phyloP scores from a whole-genome alignment of 2,888 invertebrate species.

The Lycia hirtaria region DNA sequence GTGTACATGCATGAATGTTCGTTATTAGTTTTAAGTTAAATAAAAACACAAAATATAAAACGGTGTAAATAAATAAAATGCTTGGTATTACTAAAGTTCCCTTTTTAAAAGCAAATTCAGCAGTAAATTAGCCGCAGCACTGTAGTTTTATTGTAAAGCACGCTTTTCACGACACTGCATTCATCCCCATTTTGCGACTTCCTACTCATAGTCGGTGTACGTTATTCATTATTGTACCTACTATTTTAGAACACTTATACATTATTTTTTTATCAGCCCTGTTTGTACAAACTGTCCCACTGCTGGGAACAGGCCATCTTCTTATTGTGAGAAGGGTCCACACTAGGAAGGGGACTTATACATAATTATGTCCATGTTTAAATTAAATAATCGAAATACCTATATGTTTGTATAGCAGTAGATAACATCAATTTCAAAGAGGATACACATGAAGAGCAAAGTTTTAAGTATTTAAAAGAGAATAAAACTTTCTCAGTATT shows the following conservation, averaged over 20 bases:
- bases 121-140: constrained; percentile 9
- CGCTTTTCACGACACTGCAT: constrained; percentile 36
- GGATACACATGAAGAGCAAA: too few relatives aligned
- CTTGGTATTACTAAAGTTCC: constrained; percentile 3
- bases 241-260: background rate
- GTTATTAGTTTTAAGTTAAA: background rate
- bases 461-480: too few relatives aligned
- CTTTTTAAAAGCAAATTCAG: constrained; percentile 4
- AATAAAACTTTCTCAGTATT: too few relatives aligned
- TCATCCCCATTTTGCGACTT: constrained; percentile 26
- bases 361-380: too few relatives aligned
- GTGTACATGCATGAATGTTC: constrained; percentile 17
- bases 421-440: too few relatives aligned
- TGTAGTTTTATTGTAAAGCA: constrained; percentile 27
- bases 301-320: too few relatives aligned
- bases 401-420: too few relatives aligned
- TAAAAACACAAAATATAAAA: background rate
- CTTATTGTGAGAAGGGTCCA: too few relatives aligned
- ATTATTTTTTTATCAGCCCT: too few relatives aligned
- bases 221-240: background rate
- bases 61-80: background rate
- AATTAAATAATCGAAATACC: too few relatives aligned
- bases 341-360: too few relatives aligned
- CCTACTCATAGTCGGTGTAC: background rate
- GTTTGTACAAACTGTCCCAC: too few relatives aligned